Conservation (phyloP, 2,797 vertebrate species). For the Octomys mimax region DNA sequence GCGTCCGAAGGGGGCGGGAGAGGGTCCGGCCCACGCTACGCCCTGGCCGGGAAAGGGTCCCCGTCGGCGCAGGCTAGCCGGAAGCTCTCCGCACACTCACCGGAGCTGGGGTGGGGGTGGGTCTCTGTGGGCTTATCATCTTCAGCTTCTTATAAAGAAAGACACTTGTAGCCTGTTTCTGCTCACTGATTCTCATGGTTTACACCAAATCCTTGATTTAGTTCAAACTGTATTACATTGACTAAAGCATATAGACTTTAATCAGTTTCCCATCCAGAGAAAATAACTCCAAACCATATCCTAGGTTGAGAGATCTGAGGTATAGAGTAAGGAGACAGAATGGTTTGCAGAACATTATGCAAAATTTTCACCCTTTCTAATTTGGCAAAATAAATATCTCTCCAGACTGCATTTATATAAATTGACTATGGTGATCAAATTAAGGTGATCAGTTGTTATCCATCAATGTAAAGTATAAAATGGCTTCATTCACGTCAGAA, state of each 20-base stretch:
- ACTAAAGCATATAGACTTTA: slow-evolving; percentile 35
- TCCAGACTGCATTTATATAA: background rate
- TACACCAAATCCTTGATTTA: slow-evolving; percentile 26
- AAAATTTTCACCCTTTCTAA: background rate
- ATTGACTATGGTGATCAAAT: slow-evolving; percentile 18
- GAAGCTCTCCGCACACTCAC: no score
- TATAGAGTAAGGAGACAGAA: slow-evolving; percentile 18
- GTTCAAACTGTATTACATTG: background rate
- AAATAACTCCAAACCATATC: background rate
- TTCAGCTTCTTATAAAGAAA: slow-evolving; percentile 46
- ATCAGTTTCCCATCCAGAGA: slow-evolving; percentile 39
- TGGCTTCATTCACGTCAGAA: slow-evolving; percentile 22
- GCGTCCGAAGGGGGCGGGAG: no score
- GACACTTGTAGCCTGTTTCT: slow-evolving; percentile 48
- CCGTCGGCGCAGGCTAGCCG: no score
- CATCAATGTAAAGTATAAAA: slow-evolving; percentile 42
- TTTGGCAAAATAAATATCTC: slow-evolving; percentile 23
- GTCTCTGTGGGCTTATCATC: no score
- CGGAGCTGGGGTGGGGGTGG: no score
- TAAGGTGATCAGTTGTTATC: slow-evolving; percentile 37
- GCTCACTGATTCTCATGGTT: slow-evolving; percentile 13
- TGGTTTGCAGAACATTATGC: background rate
- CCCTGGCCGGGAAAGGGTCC: no score
- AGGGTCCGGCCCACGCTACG: no score
- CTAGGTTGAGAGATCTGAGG: background rate